These are phyloP conservation scores for Actinia equina DNA, from an alignment of 64 coral and sea anemone species.

Conservation along the genomic window DNA sequence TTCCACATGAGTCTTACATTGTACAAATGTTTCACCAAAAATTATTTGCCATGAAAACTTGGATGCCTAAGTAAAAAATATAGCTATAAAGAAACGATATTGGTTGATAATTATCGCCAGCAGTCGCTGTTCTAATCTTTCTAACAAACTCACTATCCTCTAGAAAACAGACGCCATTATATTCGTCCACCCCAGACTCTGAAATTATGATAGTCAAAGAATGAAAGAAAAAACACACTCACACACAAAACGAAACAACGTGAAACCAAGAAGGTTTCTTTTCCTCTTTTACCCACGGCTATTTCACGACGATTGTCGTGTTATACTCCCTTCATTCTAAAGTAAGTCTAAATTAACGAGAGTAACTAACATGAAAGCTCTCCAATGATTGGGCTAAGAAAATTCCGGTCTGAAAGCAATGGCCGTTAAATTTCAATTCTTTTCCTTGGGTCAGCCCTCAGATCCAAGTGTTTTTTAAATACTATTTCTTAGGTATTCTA, in stretches of 20 bases:
- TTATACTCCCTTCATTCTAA: background rate
- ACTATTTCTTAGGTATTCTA: background rate
- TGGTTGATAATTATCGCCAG: background rate
- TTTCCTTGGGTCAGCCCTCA: background rate
- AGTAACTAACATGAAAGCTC: background rate
- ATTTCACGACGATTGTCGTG: too few species aligned
- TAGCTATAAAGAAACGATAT: background rate
- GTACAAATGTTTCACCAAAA: background rate
- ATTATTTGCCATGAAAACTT: background rate
- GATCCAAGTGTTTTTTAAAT: background rate
- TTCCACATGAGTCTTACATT: background rate
- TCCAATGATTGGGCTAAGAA: background rate
- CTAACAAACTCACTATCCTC: background rate
- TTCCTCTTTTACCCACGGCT: too few species aligned
- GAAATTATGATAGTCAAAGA: background rate
- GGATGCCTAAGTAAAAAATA: background rate
- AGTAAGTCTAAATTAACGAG: background rate
- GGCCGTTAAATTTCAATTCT: background rate
- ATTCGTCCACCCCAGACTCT: background rate
- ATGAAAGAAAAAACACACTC: too few species aligned
- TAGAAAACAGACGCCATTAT: background rate
- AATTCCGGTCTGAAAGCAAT: background rate
- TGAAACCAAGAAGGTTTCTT: too few species aligned
- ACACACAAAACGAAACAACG: too few species aligned
- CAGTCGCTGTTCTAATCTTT: background rate